Conservation (phyloP, 1,140 invertebrate genomes). For the Lepidurus couesii region DNA sequence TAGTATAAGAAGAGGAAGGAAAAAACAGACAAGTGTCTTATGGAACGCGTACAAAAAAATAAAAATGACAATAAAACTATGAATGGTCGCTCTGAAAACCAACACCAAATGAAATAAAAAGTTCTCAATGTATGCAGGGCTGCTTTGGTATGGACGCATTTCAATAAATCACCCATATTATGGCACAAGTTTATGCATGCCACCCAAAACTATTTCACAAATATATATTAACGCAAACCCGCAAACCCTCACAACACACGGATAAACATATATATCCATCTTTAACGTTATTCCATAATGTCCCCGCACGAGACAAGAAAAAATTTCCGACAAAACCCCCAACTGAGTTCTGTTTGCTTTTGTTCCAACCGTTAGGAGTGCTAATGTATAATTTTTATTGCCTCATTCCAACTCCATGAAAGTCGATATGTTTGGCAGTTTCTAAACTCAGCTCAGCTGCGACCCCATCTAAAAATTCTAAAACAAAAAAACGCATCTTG, state of each 20-base stretch:
- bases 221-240: neutral
- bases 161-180: constrained; percentile 15
- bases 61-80: neutral
- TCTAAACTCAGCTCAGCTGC: too few relatives aligned
- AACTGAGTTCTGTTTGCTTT: neutral
- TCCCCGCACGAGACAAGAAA: neutral
- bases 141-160: neutral
- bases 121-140: neutral
- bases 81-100: neutral
- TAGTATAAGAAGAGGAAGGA: neutral
- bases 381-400: neutral
- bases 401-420: neutral
- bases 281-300: neutral
- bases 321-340: neutral
- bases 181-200: neutral
- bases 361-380: neutral
- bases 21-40: neutral
- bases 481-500: too few relatives aligned
- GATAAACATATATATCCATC: neutral
- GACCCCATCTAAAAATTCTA: too few relatives aligned
- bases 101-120: too few relatives aligned
- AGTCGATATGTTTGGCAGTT: too few relatives aligned
- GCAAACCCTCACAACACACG: neutral
- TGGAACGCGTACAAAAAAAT: neutral
- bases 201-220: constrained; percentile 14